phyloP scores from a whole-genome alignment of 2,888 invertebrate species.

The Uloborus plumipes region DNA sequence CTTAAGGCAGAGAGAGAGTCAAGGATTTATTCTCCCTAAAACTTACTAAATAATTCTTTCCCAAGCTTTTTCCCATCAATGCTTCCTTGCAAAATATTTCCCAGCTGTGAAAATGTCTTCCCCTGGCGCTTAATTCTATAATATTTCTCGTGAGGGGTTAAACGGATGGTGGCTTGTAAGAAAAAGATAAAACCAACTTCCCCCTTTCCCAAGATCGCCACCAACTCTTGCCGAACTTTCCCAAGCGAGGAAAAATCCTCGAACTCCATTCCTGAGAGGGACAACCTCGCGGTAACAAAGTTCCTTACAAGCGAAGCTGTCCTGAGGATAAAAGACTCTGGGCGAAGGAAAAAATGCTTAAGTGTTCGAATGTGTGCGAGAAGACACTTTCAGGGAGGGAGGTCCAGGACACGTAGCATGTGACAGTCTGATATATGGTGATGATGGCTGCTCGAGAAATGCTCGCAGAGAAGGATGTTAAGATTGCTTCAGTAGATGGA shows the following conservation, averaged over 20 bases:
- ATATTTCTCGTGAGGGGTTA: slow-evolving; percentile 4
- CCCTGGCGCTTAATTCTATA: slow-evolving; percentile 8
- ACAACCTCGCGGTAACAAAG: slow-evolving; percentile 20
- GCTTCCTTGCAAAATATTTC: no score
- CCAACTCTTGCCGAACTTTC: slow-evolving; percentile 22
- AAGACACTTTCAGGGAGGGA: slow-evolving; percentile 36
- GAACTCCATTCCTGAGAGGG: slow-evolving; percentile 28
- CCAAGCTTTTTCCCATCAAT: no score
- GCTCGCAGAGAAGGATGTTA: slow-evolving; percentile 40
- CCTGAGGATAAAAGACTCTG: slow-evolving; percentile 7
- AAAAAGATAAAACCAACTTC: slow-evolving; percentile 13
- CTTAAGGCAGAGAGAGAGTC: no score
- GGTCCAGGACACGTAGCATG: slow-evolving; percentile 44
- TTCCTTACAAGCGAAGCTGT: slow-evolving; percentile 24
- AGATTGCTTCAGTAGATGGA: slow-evolving; percentile 44
- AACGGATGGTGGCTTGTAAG: slow-evolving; percentile 10
- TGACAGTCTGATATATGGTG: slow-evolving; percentile 56
- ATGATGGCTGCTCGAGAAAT: slow-evolving; percentile 47
- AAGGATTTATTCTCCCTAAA: no score
- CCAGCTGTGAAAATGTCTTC: background rate
- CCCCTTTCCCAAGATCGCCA: background rate
- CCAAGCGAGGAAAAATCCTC: slow-evolving; percentile 36
- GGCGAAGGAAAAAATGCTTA: slow-evolving; percentile 6
- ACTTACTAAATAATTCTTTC: no score
- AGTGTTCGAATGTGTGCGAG: slow-evolving; percentile 27